Conservation (phyloP, 2,797 vertebrate genomes). For the Urocyon cinereoargenteus region DNA sequence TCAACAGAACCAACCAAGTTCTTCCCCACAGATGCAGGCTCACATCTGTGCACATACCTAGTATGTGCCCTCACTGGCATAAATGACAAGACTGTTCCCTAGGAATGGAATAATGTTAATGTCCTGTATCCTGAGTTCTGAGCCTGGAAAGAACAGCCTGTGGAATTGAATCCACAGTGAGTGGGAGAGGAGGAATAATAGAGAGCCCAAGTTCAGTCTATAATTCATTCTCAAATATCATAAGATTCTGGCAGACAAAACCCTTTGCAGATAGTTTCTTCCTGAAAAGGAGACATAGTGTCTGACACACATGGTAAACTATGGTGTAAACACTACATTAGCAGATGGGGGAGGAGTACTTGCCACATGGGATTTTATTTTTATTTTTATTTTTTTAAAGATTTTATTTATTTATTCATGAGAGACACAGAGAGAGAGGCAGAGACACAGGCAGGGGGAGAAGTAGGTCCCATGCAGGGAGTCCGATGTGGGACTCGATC, state of each 20-base stretch:
- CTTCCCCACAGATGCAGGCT: slow-evolving; percentile 87
- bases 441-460: too few species aligned
- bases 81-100: slow-evolving; percentile 87
- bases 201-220: neutral
- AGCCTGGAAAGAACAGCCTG: slow-evolving; percentile 86
- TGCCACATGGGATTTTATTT: neutral
- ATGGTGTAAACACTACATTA: neutral
- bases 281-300: neutral
- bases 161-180: neutral
- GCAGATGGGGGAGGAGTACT: neutral
- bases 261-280: neutral
- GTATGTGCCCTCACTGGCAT: slow-evolving; percentile 89
- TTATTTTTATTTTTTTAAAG: too few species aligned
- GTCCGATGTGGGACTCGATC: too few species aligned
- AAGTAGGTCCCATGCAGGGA: too few species aligned
- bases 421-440: too few species aligned
- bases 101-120: slow-evolving; percentile 89
- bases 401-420: too few species aligned
- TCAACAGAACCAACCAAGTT: slow-evolving; percentile 86
- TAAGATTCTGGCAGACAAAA: neutral
- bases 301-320: neutral
- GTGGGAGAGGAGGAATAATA: neutral
- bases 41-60: slow-evolving; percentile 88
- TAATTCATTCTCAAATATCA: neutral
- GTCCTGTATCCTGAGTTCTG: slow-evolving; percentile 88